Percentiles rank a stretch among this genome's conserved stretches.
These are phyloP conservation scores for Danio tinwini DNA, from an alignment of 2,797 vertebrate genomes.

Conservation along the genomic window DNA sequence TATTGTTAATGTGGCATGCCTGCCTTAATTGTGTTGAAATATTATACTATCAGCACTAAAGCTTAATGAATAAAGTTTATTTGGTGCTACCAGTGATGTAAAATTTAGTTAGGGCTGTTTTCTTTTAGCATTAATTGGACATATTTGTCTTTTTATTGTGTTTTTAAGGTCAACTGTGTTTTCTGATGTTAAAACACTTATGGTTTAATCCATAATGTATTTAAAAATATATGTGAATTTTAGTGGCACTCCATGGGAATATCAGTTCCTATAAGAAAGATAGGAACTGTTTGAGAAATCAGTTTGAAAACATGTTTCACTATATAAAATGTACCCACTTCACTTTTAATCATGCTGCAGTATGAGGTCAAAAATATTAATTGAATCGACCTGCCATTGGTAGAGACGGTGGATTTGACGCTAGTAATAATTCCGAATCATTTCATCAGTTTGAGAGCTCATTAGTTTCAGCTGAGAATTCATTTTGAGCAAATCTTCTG, in stretches of 20 bases:
- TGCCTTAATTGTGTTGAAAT: neutral
- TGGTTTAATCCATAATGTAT: neutral
- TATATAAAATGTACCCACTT: slow-evolving; percentile 6
- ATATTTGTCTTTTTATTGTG: neutral
- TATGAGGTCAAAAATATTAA: slow-evolving; percentile 3
- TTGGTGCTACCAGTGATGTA: neutral
- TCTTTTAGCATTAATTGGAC: neutral
- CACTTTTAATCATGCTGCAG: slow-evolving; percentile 11
- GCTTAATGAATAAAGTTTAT: neutral
- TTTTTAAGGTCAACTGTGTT: neutral
- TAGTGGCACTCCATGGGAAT: neutral
- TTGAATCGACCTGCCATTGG: neutral
- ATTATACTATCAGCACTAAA: no score
- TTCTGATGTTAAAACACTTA: neutral
- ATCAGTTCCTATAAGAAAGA: neutral
- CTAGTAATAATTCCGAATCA: slow-evolving; percentile 7
- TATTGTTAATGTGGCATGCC: neutral
- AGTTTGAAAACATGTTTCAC: slow-evolving; percentile 8
- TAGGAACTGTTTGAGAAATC: neutral
- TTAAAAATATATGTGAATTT: neutral
- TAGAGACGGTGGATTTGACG: neutral
- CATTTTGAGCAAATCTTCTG: neutral
- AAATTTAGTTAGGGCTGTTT: neutral
- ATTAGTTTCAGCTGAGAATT: slow-evolving; percentile 12
- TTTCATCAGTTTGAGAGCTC: slow-evolving; percentile 18